Conservation (phyloP, 2,113 vertebrate genomes). For the Megaceryle torquata region DNA sequence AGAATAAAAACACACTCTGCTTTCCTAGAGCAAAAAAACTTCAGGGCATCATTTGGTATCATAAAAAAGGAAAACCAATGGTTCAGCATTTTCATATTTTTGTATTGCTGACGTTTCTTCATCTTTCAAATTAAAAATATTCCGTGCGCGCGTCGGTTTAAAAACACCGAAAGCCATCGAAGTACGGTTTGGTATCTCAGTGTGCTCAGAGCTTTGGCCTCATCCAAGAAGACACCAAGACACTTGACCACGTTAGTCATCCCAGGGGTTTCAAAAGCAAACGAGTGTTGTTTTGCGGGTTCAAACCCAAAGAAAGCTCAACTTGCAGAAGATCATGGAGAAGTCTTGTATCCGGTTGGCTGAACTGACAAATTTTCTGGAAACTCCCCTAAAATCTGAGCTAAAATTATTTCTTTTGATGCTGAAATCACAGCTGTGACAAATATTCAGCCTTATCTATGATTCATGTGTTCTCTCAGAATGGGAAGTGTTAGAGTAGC, state of each 20-base stretch:
- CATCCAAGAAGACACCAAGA: not conserved
- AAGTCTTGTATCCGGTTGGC: slow-evolving; percentile 25
- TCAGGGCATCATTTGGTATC: not conserved
- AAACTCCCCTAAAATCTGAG: slow-evolving; percentile 51
- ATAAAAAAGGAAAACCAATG: not conserved
- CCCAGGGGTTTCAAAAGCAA: not conserved
- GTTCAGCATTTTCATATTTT: slow-evolving; percentile 5
- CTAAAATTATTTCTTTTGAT: slow-evolving; percentile 64
- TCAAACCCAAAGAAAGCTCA: not conserved
- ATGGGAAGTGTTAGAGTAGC: slow-evolving; percentile 50
- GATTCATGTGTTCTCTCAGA: slow-evolving; percentile 64
- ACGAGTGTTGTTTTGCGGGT: not conserved
- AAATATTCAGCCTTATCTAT: slow-evolving; percentile 52
- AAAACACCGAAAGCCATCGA: not conserved
- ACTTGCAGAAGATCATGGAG: not conserved
- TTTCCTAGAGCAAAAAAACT: slow-evolving; percentile 17
- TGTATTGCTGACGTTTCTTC: not conserved
- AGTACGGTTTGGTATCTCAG: not conserved
- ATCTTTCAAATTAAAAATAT: not conserved
- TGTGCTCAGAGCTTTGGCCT: not conserved
- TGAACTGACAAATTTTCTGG: slow-evolving; percentile 53
- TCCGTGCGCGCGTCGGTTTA: not conserved
- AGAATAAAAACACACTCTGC: slow-evolving; percentile 1
- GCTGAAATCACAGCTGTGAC: slow-evolving; percentile 70
- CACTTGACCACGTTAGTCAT: not conserved